A percentile compares a stretch with the other conserved stretches of the same genome.
Conservation (phyloP, 2,113 vertebrate species). For the Ovis canadensis region DNA sequence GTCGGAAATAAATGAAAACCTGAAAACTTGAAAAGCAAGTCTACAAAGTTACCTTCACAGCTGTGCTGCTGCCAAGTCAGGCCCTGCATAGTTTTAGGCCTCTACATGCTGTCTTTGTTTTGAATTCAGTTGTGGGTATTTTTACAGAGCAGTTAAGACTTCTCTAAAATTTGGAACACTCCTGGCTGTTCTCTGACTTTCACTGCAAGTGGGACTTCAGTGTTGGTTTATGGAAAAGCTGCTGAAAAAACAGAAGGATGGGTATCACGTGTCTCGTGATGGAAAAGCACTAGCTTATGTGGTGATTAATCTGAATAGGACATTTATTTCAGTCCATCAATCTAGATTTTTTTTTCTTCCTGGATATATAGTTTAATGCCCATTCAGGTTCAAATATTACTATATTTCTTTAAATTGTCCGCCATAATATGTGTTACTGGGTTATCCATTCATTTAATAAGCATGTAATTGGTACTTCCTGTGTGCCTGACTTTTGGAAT, state of each 20-base stretch:
- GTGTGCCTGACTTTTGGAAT: neutral
- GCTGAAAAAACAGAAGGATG: conserved; percentile 30
- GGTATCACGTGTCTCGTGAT: neutral
- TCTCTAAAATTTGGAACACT: neutral
- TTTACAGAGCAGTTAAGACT: conserved; percentile 23
- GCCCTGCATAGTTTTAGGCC: neutral
- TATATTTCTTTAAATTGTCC: neutral
- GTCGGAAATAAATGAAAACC: conserved; percentile 43
- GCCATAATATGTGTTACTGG: neutral
- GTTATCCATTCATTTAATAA: neutral
- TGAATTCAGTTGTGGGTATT: conserved; percentile 16
- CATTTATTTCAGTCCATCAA: conserved; percentile 36
- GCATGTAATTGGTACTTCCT: neutral
- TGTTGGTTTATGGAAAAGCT: neutral
- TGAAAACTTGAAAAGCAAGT: conserved; percentile 5
- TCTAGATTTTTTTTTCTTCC: neutral
- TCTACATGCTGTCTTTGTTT: conserved; percentile 33
- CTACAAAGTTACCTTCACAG: neutral
- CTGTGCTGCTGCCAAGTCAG: neutral
- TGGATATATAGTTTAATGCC: neutral
- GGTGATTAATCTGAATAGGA: conserved; percentile 42
- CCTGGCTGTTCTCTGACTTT: neutral
- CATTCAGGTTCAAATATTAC: neutral
- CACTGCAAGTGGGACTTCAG: neutral
- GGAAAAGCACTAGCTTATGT: conserved; percentile 1